phyloP scores from a whole-genome alignment of 2,113 vertebrate genomes.

The Rhinolophus ferrumequinum region DNA sequence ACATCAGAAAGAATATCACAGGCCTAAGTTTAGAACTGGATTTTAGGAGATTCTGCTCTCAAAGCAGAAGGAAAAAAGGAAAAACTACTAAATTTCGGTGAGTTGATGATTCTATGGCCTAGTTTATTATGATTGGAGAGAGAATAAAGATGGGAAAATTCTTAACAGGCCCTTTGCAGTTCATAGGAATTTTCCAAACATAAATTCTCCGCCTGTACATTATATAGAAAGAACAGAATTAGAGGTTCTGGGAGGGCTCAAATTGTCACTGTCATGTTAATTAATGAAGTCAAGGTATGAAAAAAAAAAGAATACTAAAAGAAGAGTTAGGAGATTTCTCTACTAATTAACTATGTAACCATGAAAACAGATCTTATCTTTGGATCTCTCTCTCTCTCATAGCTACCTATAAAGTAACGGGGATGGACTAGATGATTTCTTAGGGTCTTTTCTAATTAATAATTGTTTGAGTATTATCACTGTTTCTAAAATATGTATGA shows the following conservation, averaged over 20 bases:
- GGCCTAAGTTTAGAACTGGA: neutral
- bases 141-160: constrained; percentile 4
- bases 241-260: neutral
- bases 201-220: neutral
- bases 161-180: neutral
- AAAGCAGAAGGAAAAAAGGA: constrained; percentile 9
- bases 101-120: neutral
- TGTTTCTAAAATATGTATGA: neutral
- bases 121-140: neutral
- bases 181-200: constrained; percentile 16
- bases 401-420: neutral
- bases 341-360: neutral
- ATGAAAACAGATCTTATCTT: neutral
- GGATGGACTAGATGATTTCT: neutral
- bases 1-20: neutral
- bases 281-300: neutral
- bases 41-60: constrained; percentile 12
- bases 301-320: neutral
- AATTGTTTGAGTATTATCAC: neutral
- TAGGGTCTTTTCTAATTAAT: neutral
- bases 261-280: neutral
- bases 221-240: neutral
- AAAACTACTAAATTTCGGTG: constrained; percentile 1
- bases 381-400: neutral
- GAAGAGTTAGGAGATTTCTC: neutral